A percentile compares a stretch with the other conserved stretches of the same genome.
Conservation (phyloP, 37 sponge, comb jelly and placozoan species). For the Chondrosia reniformis region DNA sequence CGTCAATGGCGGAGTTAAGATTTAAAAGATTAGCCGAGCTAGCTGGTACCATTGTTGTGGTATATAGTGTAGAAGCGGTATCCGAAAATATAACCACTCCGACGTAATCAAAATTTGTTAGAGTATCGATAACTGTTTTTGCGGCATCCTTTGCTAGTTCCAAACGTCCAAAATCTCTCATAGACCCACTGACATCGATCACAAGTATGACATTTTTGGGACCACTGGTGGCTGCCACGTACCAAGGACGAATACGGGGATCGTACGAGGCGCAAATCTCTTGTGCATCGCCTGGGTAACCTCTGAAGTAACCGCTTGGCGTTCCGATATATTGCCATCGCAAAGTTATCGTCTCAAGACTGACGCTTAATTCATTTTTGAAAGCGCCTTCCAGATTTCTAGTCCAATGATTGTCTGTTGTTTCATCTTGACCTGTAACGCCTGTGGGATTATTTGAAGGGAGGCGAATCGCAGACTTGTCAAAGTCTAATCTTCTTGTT, state of each 20-base stretch:
- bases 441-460: not conserved
- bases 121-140: not conserved
- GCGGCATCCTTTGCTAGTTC: not conserved
- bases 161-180: not conserved
- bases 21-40: not conserved
- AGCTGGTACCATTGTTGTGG: not conserved
- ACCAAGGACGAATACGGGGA: slow-evolving; percentile 44
- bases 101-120: slow-evolving; percentile 6
- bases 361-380: not conserved
- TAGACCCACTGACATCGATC: slow-evolving; percentile 14
- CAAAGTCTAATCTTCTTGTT: not conserved
- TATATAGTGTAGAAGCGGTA: not conserved
- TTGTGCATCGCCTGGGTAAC: not conserved
- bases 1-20: not conserved
- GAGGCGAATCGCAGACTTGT: not conserved
- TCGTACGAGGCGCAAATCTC: slow-evolving; percentile 19
- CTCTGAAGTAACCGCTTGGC: not conserved
- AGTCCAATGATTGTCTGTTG: slow-evolving; percentile 12
- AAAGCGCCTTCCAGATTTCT: not conserved
- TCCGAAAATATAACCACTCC: not conserved
- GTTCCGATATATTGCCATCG: slow-evolving; percentile 26
- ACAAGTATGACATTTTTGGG: slow-evolving; percentile 30
- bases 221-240: slow-evolving; percentile 35
- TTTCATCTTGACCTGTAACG: not conserved
- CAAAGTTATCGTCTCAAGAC: not conserved